These are phyloP conservation scores for Andrena chrysosceles DNA, from an alignment of 2,888 invertebrate species.

Conservation along the genomic window DNA sequence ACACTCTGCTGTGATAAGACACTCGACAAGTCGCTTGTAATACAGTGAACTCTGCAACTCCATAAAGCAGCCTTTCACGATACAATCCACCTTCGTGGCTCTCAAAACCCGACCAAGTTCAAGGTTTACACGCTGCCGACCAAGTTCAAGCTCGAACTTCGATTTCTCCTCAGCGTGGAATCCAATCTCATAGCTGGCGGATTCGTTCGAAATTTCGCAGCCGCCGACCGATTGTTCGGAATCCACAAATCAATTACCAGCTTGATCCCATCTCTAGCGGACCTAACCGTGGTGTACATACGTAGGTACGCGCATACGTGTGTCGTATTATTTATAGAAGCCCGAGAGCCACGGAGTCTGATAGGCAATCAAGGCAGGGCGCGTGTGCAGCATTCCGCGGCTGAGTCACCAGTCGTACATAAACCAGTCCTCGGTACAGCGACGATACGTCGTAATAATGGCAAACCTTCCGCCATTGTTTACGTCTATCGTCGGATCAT, in stretches of 20 bases:
- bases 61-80: not conserved
- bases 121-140: not conserved
- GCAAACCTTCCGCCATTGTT: conserved; percentile 61
- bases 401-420: conserved; percentile 75
- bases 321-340: conserved; percentile 74
- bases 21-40: not conserved
- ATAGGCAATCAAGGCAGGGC: conserved; percentile 80
- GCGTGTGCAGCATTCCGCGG: conserved; percentile 76
- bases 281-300: conserved; percentile 6
- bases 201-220: not conserved
- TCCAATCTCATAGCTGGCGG: not conserved
- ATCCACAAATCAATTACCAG: conserved; percentile 47
- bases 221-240: conserved; percentile 32
- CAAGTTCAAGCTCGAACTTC: not conserved
- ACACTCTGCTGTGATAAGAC: not conserved
- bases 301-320: conserved; percentile 36
- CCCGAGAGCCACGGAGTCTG: conserved; percentile 69
- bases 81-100: not conserved
- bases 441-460: conserved; percentile 65
- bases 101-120: not conserved
- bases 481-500: conserved; percentile 58
- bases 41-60: not conserved
- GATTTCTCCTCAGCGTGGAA: not conserved
- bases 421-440: conserved; percentile 60
- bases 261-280: conserved; percentile 45